A percentile compares a stretch with the other conserved stretches of the same genome.
These are phyloP conservation scores for Miichthys miiuy DNA, from an alignment of 2,797 vertebrate genomes.

Conservation along the genomic window DNA sequence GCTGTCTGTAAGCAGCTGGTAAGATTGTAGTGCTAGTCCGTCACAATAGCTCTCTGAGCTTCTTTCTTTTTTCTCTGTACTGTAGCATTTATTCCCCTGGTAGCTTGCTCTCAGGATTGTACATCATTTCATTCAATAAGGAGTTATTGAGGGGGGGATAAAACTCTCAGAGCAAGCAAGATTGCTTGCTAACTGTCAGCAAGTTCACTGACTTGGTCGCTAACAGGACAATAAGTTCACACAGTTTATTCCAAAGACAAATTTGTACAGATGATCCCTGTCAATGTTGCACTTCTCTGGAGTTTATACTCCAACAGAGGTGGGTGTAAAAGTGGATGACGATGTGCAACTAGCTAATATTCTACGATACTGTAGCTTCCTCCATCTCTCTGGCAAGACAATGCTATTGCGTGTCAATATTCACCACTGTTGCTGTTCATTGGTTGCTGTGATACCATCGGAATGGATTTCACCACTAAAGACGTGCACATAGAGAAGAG, in stretches of 20 bases:
- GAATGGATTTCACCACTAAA: background rate
- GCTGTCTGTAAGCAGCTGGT: background rate
- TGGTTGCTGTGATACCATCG: background rate
- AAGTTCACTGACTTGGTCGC: background rate
- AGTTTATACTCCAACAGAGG: background rate
- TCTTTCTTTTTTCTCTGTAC: background rate
- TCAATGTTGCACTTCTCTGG: background rate
- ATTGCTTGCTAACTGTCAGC: background rate
- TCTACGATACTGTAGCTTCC: background rate
- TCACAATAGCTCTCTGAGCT: background rate
- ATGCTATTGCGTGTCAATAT: background rate
- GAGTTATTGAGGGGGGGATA: background rate
- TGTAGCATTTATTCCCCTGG: background rate
- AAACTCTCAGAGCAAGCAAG: conserved; percentile 2
- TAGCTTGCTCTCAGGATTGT: conserved; percentile 1
- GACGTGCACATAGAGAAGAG: background rate
- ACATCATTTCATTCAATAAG: conserved; percentile 8
- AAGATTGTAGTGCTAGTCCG: background rate
- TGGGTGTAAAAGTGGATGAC: background rate
- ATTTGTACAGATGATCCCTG: background rate
- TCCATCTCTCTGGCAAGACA: background rate
- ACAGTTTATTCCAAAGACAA: background rate
- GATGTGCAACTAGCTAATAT: background rate
- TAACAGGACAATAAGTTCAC: conserved; percentile 1
- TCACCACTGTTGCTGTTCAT: background rate